phyloP scores from a whole-genome alignment of 2,113 vertebrate genomes.

The Naja naja region DNA sequence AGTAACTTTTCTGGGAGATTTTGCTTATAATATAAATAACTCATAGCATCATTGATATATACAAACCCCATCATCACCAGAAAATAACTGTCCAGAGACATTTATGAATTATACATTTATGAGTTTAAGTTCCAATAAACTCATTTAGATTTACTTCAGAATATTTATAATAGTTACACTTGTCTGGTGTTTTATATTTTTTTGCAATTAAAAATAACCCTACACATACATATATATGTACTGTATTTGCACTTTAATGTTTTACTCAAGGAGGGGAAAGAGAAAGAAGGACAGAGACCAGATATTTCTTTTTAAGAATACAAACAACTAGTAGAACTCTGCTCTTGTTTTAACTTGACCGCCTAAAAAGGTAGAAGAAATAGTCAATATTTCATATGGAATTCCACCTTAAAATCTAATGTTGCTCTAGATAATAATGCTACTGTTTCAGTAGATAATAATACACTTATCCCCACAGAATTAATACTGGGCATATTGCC shows the following conservation, averaged over 20 bases:
- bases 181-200: not conserved
- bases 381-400: conserved; percentile 7
- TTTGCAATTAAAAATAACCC: not conserved
- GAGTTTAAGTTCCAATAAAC: not conserved
- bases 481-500: not conserved
- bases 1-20: not conserved
- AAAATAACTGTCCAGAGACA: not conserved
- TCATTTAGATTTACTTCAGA: not conserved
- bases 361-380: not conserved
- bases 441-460: conserved; percentile 1
- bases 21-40: not conserved
- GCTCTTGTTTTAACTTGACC: not conserved
- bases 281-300: not conserved
- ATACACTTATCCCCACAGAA: not conserved
- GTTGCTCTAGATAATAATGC: not conserved
- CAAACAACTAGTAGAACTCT: not conserved
- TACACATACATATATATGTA: not conserved
- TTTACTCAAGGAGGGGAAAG: not conserved
- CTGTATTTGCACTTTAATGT: not conserved
- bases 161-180: not conserved
- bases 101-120: not conserved
- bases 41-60: not conserved
- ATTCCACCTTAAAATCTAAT: not conserved
- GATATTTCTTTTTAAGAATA: not conserved
- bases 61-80: not conserved